These are phyloP conservation scores for Acleris literana DNA, from an alignment of 2,888 invertebrate genomes.

Conservation along the genomic window DNA sequence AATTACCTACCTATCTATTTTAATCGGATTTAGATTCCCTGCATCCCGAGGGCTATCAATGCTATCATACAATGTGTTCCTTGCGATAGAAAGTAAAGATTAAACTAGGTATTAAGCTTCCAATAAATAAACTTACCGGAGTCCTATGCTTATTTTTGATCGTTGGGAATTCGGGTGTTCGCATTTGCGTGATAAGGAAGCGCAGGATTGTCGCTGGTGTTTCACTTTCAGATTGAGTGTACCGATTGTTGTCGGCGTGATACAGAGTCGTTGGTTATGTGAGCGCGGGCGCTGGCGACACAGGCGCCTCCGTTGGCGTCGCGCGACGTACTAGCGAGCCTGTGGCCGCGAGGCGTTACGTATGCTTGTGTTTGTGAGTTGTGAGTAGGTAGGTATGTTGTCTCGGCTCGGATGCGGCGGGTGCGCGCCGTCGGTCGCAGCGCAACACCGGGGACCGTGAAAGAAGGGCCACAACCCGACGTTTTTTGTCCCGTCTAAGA, in stretches of 20 bases:
- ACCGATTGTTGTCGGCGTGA: slow-evolving; percentile 48
- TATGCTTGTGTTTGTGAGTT: not conserved
- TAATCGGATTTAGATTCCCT: slow-evolving; percentile 28
- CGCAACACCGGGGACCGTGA: slow-evolving; percentile 64
- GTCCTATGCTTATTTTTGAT: slow-evolving; percentile 75
- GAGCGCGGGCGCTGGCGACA: slow-evolving; percentile 40
- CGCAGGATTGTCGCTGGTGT: slow-evolving; percentile 45
- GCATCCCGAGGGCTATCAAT: slow-evolving; percentile 41
- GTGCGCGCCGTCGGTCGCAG: slow-evolving; percentile 11
- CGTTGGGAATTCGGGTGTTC: slow-evolving; percentile 62
- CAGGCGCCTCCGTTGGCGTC: slow-evolving; percentile 60
- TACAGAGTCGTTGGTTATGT: slow-evolving; percentile 45
- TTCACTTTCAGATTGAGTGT: slow-evolving; percentile 34
- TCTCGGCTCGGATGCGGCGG: slow-evolving; percentile 6
- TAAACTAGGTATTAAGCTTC: slow-evolving; percentile 44
- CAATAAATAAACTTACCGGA: slow-evolving; percentile 72
- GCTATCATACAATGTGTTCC: slow-evolving; percentile 37
- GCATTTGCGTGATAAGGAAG: slow-evolving; percentile 61
- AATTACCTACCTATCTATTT: slow-evolving; percentile 6
- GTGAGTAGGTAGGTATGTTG: not conserved
- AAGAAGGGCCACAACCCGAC: slow-evolving; percentile 72
- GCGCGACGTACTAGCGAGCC: slow-evolving; percentile 63
- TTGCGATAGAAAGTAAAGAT: slow-evolving; percentile 48
- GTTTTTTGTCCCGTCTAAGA: slow-evolving; percentile 76
- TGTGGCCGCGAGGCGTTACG: not conserved